phyloP scores from a whole-genome alignment of 2,888 invertebrate species.

The Microctonus aethiopoides region DNA sequence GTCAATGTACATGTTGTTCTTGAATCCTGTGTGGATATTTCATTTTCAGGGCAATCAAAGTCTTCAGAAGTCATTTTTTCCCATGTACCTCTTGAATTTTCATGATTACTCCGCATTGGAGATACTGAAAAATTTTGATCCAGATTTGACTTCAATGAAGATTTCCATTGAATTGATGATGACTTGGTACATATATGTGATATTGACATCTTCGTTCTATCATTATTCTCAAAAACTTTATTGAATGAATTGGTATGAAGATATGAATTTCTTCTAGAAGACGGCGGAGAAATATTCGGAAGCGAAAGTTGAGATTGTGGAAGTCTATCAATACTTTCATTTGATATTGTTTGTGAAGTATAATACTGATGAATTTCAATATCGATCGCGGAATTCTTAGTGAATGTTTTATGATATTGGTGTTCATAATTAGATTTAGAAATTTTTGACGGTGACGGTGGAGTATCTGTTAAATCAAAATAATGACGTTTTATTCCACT shows the following conservation, averaged over 20 bases:
- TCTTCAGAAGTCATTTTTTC: slow-evolving; percentile 4
- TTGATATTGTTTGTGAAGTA: background rate
- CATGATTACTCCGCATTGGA: background rate
- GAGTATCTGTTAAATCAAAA: background rate
- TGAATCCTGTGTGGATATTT: background rate
- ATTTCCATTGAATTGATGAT: background rate
- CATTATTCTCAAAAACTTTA: no score
- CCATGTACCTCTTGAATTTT: background rate
- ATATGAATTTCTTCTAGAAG: background rate
- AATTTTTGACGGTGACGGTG: background rate
- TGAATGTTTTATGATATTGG: background rate
- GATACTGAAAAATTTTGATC: background rate
- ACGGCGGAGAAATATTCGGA: background rate
- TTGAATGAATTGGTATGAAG: background rate
- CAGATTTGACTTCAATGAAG: background rate
- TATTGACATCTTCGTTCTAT: background rate
- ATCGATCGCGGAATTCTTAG: background rate
- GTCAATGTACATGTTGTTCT: background rate
- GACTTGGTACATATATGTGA: background rate
- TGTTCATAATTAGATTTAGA: background rate
- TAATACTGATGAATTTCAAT: background rate
- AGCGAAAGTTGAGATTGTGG: background rate
- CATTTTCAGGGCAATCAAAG: background rate
- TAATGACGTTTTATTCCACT: background rate
- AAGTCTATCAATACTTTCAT: background rate